Conservation (phyloP, 2,888 invertebrate genomes). For the Xanthostigma xanthostigma region DNA sequence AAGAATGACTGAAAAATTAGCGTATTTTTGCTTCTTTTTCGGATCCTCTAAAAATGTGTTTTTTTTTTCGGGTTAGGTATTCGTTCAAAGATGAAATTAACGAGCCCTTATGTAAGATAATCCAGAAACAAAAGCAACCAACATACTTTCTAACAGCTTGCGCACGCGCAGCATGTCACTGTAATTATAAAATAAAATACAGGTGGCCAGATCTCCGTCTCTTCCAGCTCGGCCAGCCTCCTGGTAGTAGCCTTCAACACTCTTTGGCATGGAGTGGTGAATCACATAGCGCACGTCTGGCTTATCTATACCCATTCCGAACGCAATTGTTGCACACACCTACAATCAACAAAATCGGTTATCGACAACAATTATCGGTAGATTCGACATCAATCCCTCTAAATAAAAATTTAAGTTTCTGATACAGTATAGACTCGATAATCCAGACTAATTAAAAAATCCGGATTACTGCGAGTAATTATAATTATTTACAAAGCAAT, state of each 20-base stretch:
- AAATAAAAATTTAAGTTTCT: background rate
- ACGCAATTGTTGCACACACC: slow-evolving; percentile 95
- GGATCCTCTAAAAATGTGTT: no score
- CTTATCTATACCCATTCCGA: slow-evolving; percentile 99
- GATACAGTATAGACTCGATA: no score
- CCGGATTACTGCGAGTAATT: no score
- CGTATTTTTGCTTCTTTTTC: no score
- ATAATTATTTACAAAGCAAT: no score
- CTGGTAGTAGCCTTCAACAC: slow-evolving; percentile 94
- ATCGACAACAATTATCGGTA: background rate
- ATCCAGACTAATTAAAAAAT: no score
- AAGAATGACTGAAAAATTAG: no score
- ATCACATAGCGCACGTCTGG: slow-evolving; percentile 91
- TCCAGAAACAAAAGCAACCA: slow-evolving; percentile 5
- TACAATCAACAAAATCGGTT: slow-evolving; percentile 12
- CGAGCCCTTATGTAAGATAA: no score
- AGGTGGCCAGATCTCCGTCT: slow-evolving; percentile 73
- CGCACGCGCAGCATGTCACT: slow-evolving; percentile 59
- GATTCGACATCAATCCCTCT: background rate
- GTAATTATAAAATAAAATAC: slow-evolving; percentile 81
- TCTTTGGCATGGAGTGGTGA: slow-evolving; percentile 86
- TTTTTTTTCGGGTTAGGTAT: no score
- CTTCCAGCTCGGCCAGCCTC: slow-evolving; percentile 94
- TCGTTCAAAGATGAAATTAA: no score
- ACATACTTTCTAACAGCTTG: slow-evolving; percentile 51